Evolutionary conservation across 2,113 vertebrate genomes (phyloP).

Genomic region (Cyanoramphus novaezelandiae): DNA sequence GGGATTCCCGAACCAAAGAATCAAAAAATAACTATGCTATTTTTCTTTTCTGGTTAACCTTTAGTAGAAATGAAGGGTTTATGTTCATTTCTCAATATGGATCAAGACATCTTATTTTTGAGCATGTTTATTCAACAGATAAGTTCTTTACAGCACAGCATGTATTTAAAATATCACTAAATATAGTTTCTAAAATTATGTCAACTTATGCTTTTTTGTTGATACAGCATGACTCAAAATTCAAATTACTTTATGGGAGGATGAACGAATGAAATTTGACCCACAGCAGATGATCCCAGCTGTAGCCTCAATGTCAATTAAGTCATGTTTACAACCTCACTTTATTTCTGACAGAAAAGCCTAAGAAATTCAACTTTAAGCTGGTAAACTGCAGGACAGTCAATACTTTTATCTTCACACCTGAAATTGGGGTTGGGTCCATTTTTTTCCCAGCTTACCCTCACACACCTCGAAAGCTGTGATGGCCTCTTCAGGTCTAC

Average conservation of each 20-base stretch:
- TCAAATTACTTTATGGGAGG: background rate
- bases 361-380: background rate
- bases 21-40: constrained; percentile 9
- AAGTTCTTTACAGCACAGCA: background rate
- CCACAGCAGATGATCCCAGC: background rate
- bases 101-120: constrained; percentile 32
- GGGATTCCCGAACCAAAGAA: background rate
- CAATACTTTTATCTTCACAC: background rate
- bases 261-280: background rate
- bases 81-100: background rate
- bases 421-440: background rate
- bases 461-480: background rate
- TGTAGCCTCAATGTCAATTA: background rate
- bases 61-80: constrained; percentile 46
- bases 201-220: background rate
- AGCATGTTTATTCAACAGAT: constrained; percentile 43
- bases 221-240: background rate
- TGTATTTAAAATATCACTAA: constrained; percentile 22
- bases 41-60: constrained; percentile 51
- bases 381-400: background rate
- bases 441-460: background rate
- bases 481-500: background rate
- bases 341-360: background rate
- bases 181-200: background rate
- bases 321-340: background rate